These are phyloP conservation scores for Pyrgus malvae DNA, from an alignment of 2,888 invertebrate species.

Conservation along the genomic window DNA sequence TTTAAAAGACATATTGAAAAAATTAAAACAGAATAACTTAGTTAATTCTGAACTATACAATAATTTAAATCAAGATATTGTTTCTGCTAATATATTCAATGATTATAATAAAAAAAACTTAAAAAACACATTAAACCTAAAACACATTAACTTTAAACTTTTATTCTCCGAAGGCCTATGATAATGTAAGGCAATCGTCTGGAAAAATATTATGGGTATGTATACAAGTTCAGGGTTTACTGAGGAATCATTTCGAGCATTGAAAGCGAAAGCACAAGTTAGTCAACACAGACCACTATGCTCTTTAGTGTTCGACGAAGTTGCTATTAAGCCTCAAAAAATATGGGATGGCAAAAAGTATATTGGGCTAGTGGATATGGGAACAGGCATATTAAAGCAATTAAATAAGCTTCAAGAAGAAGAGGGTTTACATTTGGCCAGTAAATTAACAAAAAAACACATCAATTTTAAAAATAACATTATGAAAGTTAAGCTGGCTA, in stretches of 20 bases:
- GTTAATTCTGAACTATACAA: slow-evolving; percentile 7
- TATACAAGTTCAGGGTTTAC: not conserved
- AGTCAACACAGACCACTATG: slow-evolving; percentile 3
- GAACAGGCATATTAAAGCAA: not conserved
- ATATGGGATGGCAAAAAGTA: slow-evolving; percentile 32
- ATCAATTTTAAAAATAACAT: slow-evolving; percentile 34
- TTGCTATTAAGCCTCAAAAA: slow-evolving; percentile 29
- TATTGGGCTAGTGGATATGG: slow-evolving; percentile 30
- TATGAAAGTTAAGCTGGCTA: slow-evolving; percentile 38
- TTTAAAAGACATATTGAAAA: not conserved
- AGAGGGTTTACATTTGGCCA: slow-evolving; percentile 30
- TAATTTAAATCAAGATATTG: slow-evolving; percentile 2
- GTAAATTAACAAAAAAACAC: slow-evolving; percentile 31
- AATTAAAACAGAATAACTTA: slow-evolving; percentile 2
- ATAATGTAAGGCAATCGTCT: slow-evolving; percentile 5
- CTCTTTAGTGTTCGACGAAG: slow-evolving; percentile 29
- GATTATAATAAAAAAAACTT: slow-evolving; percentile 4
- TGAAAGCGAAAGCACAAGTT: not conserved
- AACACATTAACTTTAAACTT: slow-evolving; percentile 8
- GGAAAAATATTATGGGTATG: not conserved
- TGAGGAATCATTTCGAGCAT: not conserved
- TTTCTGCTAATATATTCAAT: not conserved
- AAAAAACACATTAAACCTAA: slow-evolving; percentile 8
- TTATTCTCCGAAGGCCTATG: slow-evolving; percentile 6
- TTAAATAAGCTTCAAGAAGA: slow-evolving; percentile 65